Evolutionary conservation across 1,140 invertebrate species (phyloP).

Genomic region (Chelonus insularis): DNA sequence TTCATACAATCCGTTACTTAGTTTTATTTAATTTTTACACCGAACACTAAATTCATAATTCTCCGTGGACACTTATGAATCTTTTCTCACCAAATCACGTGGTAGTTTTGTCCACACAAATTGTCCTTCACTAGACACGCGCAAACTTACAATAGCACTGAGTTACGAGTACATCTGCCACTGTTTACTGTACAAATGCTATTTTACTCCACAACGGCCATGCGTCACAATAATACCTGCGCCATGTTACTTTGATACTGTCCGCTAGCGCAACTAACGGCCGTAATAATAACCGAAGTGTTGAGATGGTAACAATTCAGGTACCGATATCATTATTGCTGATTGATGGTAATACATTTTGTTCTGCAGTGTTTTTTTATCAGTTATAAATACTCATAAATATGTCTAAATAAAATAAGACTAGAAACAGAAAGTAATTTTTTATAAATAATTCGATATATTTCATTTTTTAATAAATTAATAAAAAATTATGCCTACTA

Average conservation of each 20-base stretch:
- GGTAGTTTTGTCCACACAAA: conserved; percentile 11
- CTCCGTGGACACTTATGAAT: not conserved
- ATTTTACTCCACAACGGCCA: not conserved
- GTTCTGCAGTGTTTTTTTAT: no score
- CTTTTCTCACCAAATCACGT: conserved; percentile 20
- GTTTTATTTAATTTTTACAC: not conserved
- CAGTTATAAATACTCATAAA: no score
- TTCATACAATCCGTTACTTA: not conserved
- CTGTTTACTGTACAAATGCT: not conserved
- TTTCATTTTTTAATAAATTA: no score
- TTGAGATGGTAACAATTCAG: no score
- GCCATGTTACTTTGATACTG: not conserved
- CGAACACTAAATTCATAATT: not conserved
- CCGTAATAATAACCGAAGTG: no score
- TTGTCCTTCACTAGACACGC: conserved; percentile 26
- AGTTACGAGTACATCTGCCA: not conserved
- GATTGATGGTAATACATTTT: no score
- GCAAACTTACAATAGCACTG: conserved; percentile 22
- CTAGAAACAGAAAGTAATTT: no score
- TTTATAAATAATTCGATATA: no score
- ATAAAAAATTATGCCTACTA: no score
- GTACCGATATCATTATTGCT: no score
- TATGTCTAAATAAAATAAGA: no score
- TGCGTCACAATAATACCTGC: not conserved
- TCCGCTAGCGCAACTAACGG: no score